Evolutionary conservation across 1,140 invertebrate genomes (phyloP), one percentile per base, ranked within the genome.

Genomic region (Polypedilum vanderplanki): DNA sequence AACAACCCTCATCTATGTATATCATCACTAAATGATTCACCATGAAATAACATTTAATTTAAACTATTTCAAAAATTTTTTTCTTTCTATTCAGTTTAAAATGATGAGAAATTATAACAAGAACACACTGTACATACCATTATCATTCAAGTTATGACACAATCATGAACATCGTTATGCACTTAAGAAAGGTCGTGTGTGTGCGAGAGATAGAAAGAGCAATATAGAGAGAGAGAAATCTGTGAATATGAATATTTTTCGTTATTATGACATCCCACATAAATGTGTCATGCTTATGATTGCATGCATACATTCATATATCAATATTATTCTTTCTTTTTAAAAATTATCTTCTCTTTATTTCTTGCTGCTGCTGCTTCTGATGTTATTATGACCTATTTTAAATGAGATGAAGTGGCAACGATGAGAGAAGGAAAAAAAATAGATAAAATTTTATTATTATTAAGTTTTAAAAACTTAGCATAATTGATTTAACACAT

Each of bases 91-190:
- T 41, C 40, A 12, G 1, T 46, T 46, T 46, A 46, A 46, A 46
- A 46, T 33, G 24, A 33, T 33, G 24, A 33, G 24, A 46, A 46
- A 46, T 46, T 46, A 46, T 46, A 46, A 46, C 41, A 46, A 57
- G 12, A 15, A 15, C 46, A 15, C 9, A 1, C 10, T n/a, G n/a
- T n/a, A 57, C n/a, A 57, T 57, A 57, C 46, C 46, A 57, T 57
- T 57, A 57, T 57, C 46, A 57, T 15, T 4, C n/a, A 57, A 57
- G 46, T 57, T 57, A 57, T 57, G 46, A 57, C 10, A 57, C 46
- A 57, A 57, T 57, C 46, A 57, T 57, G 46, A 57, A 57, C 46
- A 57, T 57, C 46, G 46, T 12, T 57, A 57, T 57, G 46, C 46
- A 57, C 46, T 57, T 57, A 57, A 57, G 12, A 57, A 57, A 57